Conservation (phyloP, 2,888 invertebrate species). For the Xestia sexstrigata region DNA sequence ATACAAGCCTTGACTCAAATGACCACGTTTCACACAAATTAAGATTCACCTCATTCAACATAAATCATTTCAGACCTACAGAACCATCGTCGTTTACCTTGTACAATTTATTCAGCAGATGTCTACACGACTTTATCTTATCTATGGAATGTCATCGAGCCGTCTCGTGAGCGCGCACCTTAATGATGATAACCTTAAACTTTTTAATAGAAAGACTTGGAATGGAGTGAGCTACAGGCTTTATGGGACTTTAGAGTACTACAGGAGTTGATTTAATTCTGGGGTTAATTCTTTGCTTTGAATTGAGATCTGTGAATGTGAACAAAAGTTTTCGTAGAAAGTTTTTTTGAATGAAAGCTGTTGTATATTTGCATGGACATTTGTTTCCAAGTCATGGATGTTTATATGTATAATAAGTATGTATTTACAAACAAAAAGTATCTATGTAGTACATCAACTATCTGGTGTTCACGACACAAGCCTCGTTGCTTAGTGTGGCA, state of each 20-base stretch:
- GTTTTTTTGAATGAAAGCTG: too few species aligned
- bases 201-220: slow-evolving; percentile 50
- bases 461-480: too few species aligned
- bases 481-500: too few species aligned
- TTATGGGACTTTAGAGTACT: slow-evolving; percentile 9
- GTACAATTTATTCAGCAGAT: slow-evolving; percentile 47
- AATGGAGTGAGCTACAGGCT: slow-evolving; percentile 5
- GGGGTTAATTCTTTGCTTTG: not conserved
- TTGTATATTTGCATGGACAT: too few species aligned
- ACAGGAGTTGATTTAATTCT: slow-evolving; percentile 29
- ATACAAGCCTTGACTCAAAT: not conserved
- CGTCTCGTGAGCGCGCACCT: slow-evolving; percentile 35
- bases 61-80: slow-evolving; percentile 8
- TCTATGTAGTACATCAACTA: too few species aligned
- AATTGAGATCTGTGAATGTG: too few species aligned
- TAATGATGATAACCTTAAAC: slow-evolving; percentile 37
- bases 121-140: slow-evolving; percentile 53
- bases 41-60: slow-evolving; percentile 1
- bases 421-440: too few species aligned
- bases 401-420: too few species aligned
- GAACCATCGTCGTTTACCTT: slow-evolving; percentile 23
- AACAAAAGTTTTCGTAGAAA: too few species aligned
- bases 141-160: slow-evolving; percentile 48
- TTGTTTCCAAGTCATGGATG: too few species aligned
- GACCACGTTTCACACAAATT: not conserved